phyloP scores from a whole-genome alignment of 2,113 vertebrate genomes.

The Hippotragus niger region DNA sequence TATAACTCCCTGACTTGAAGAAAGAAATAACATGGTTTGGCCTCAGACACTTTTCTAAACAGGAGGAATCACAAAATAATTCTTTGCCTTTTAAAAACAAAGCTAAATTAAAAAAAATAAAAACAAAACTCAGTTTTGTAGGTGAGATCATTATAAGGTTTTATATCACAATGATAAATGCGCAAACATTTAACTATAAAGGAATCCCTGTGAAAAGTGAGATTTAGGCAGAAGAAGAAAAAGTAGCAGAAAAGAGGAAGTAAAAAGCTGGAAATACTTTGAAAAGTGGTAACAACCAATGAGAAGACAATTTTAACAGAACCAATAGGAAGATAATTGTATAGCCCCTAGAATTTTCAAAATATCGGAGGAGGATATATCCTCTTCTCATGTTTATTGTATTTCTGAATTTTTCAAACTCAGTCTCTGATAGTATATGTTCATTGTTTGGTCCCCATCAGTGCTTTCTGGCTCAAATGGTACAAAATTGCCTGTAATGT shows the following conservation, averaged over 20 bases:
- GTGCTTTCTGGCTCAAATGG: not conserved
- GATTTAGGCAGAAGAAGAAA: not conserved
- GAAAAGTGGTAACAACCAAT: not conserved
- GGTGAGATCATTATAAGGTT: not conserved
- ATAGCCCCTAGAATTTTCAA: not conserved
- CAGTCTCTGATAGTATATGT: not conserved
- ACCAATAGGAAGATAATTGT: not conserved
- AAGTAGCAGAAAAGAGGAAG: not conserved
- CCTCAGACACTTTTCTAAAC: not conserved
- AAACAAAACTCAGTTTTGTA: not conserved
- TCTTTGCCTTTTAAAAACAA: not conserved
- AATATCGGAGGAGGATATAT: not conserved
- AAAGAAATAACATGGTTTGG: not conserved
- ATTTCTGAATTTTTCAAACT: not conserved
- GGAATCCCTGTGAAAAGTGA: not conserved
- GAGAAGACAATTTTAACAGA: not conserved
- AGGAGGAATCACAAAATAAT: not conserved
- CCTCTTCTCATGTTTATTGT: not conserved
- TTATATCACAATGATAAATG: not conserved
- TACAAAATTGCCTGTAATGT: not conserved
- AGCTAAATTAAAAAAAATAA: not conserved
- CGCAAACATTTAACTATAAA: not conserved
- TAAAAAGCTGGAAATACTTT: not conserved
- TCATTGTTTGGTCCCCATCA: not conserved
- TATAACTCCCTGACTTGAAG: not conserved